Evolutionary conservation across 2,113 vertebrate species (phyloP).

Genomic region (Semnornis frantzii): DNA sequence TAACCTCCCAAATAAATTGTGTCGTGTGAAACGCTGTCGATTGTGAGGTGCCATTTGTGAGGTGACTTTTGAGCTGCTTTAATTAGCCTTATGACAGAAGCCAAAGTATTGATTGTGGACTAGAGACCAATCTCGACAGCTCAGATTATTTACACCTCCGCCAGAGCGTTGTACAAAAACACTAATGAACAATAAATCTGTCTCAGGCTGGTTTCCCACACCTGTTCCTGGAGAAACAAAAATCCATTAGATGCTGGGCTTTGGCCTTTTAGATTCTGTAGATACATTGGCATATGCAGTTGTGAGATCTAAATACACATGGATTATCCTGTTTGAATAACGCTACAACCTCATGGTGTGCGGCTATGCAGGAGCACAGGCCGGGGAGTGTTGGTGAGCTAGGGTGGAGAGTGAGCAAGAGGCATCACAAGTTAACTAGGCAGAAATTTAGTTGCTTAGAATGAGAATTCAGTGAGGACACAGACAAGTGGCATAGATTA

Average conservation of each 20-base stretch:
- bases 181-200: constrained; percentile 89
- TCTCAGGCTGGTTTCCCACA: constrained; percentile 75
- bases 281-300: constrained; percentile 55
- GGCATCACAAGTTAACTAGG: constrained; percentile 38
- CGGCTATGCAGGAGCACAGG: not conserved
- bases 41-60: constrained; percentile 79
- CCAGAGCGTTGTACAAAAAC: constrained; percentile 81
- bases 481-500: not conserved
- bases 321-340: not conserved
- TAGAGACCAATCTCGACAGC: constrained; percentile 81
- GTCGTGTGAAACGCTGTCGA: constrained; percentile 72
- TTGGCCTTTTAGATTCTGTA: constrained; percentile 51
- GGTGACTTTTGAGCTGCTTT: constrained; percentile 80
- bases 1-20: constrained; percentile 79
- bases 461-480: constrained; percentile 34
- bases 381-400: not conserved
- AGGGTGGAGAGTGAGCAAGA: not conserved
- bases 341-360: not conserved
- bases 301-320: constrained; percentile 45
- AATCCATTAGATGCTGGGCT: constrained; percentile 76
- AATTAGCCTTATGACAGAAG: constrained; percentile 86
- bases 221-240: constrained; percentile 82
- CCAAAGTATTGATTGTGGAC: constrained; percentile 84
- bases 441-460: constrained; percentile 5
- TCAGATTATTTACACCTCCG: constrained; percentile 82